A percentile compares a stretch with the other conserved stretches of the same genome.
Evolutionary conservation across 2,888 invertebrate genomes (phyloP).

Genomic region (Athalia circularis): DNA sequence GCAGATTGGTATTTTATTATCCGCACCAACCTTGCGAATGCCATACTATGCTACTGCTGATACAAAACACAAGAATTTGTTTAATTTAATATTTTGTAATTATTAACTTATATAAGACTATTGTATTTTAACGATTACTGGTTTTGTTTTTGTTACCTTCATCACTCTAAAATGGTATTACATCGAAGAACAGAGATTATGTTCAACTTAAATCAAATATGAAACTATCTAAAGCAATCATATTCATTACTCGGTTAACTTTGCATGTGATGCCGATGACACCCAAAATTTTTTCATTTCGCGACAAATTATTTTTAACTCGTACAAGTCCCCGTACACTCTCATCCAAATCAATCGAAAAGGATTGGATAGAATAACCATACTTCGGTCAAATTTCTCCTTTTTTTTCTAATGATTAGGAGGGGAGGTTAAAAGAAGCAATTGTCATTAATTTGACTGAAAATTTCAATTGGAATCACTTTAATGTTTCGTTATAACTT

Average conservation of each 20-base stretch:
- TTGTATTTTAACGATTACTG: slow-evolving; percentile 47
- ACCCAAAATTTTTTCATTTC: slow-evolving; percentile 8
- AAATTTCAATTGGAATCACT: too few relatives aligned
- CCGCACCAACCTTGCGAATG: slow-evolving; percentile 37
- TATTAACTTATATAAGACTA: slow-evolving; percentile 61
- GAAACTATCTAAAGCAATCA: neutral
- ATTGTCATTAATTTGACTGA: too few relatives aligned
- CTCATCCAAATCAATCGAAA: too few relatives aligned
- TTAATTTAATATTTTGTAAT: slow-evolving; percentile 66
- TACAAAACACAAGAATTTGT: slow-evolving; percentile 35
- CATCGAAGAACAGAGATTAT: neutral
- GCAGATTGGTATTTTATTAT: slow-evolving; percentile 31
- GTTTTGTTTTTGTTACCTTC: slow-evolving; percentile 41
- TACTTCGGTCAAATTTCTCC: too few relatives aligned
- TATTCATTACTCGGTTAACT: neutral
- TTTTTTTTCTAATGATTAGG: too few relatives aligned
- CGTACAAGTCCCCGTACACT: too few relatives aligned
- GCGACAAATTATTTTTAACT: too few relatives aligned
- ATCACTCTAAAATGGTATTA: slow-evolving; percentile 20
- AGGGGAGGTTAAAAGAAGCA: too few relatives aligned
- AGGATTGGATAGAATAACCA: too few relatives aligned
- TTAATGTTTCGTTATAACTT: too few relatives aligned
- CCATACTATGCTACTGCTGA: slow-evolving; percentile 42
- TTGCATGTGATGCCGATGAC: slow-evolving; percentile 19
- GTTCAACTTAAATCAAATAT: neutral